Percentiles rank a stretch among this genome's conserved stretches.
These are phyloP conservation scores for Machimus atricapillus DNA, from an alignment of 2,888 invertebrate species.

Conservation along the genomic window DNA sequence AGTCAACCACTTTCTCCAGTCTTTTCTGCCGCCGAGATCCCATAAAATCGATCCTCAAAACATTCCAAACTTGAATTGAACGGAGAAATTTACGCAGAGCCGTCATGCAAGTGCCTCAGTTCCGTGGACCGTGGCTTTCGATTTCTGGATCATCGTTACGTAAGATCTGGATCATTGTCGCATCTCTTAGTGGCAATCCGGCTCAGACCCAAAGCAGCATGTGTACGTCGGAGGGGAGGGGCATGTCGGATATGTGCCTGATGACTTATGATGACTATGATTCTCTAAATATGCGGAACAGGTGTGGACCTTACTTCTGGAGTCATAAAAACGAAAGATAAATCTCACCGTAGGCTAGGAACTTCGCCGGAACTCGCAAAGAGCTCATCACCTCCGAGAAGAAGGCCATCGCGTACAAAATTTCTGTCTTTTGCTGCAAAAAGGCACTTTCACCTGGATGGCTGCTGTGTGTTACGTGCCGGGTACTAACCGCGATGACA, in stretches of 20 bases:
- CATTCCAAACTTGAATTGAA: conserved; percentile 1
- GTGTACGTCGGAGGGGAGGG: background rate
- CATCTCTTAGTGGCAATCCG: background rate
- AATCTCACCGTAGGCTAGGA: background rate
- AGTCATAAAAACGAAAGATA: background rate
- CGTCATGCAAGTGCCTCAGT: background rate
- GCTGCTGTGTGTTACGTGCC: background rate
- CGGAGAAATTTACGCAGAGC: background rate
- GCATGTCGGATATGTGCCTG: background rate
- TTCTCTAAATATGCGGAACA: conserved; percentile 11
- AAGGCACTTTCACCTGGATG: conserved; percentile 19
- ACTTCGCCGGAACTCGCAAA: background rate
- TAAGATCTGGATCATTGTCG: conserved; percentile 24
- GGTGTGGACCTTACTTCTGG: background rate
- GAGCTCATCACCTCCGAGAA: background rate
- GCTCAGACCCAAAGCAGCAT: background rate
- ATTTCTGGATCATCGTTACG: conserved; percentile 6
- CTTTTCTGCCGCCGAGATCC: background rate
- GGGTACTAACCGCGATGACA: background rate
- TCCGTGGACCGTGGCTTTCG: background rate
- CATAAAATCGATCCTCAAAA: conserved; percentile 5
- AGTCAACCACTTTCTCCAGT: background rate
- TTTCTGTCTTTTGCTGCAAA: background rate
- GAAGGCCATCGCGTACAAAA: background rate
- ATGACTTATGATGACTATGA: background rate